Evolutionary conservation across 1,140 invertebrate species (phyloP), one percentile per base, ranked within the genome.

Genomic region (Drosophila simulans): DNA sequence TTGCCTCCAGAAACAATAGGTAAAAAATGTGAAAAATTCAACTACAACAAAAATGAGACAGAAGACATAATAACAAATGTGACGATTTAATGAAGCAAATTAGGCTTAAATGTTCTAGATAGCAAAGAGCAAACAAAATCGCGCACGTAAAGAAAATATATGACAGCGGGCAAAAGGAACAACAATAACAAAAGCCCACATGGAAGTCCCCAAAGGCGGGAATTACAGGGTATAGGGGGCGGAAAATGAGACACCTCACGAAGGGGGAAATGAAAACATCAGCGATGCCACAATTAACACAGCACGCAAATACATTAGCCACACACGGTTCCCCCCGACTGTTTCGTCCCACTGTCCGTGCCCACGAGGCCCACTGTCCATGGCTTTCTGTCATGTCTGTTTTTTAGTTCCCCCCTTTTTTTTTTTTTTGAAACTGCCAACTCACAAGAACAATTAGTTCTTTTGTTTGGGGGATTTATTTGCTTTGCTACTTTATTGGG

Each of bases 91-190:
- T 86, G 74, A 78, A 86, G 74, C 78, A 85, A 85, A 85, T 85
- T 78, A 85, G 82, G 73, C 82, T 77, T 86, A 86, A 85, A 88
- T 86, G 82, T 81, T 86, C 77, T 77, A 86, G 64, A 85, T 77
- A 76, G 76, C 72, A 15, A 54, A 46, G 49, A 52, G 27, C 70
- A 71, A 80, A 80, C 80, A 76, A 71, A 83, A 63, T 78, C 45
- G 52, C 51, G 65, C 81, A 85, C 81, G 80, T 84, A 76, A 85
- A 68, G 80, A 64, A 77, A 80, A 85, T 46, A 85, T 39, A 63
- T 54, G 40, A 64, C 56, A 57, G 63, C 25, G 37, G 34, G 34
- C n/a, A 27, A 25, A 68, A 51, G 27, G 31, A 71, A 51, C 37
- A 43, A 40, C 34, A 71, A 58, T 48, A 60, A 53, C 8, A 31